These are phyloP conservation scores for Coreius guichenoti DNA, from an alignment of 2,797 vertebrate species.

Conservation along the genomic window DNA sequence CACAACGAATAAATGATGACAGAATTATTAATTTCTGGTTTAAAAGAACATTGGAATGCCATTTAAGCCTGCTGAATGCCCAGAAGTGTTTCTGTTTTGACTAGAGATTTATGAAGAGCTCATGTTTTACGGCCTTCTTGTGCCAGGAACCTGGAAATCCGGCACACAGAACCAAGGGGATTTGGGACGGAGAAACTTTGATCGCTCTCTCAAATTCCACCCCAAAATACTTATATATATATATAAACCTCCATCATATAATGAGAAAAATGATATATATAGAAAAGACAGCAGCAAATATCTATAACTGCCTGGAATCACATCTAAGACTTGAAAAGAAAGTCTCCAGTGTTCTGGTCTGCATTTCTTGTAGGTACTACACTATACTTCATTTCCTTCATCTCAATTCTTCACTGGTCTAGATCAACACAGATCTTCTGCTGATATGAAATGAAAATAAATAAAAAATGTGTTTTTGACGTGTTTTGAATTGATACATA, in stretches of 20 bases:
- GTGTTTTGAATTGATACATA: not conserved
- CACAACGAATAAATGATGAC: not conserved
- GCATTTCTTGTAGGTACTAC: not conserved
- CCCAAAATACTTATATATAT: not conserved
- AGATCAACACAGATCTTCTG: not conserved
- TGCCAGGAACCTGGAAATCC: not conserved
- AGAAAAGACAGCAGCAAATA: not conserved
- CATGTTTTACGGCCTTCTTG: not conserved
- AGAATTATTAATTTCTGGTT: not conserved
- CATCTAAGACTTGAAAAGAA: not conserved
- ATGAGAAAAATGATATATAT: not conserved
- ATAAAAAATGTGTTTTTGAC: too few species aligned
- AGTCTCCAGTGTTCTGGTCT: not conserved
- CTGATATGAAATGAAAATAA: not conserved
- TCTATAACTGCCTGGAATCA: not conserved
- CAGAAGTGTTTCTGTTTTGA: not conserved
- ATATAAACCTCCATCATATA: not conserved
- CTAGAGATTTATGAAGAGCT: not conserved
- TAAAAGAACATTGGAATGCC: not conserved
- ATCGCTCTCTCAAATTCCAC: not conserved
- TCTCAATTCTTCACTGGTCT: not conserved
- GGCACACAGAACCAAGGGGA: slow-evolving; percentile 3
- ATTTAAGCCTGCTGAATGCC: not conserved
- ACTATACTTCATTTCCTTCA: not conserved
- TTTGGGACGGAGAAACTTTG: not conserved